A percentile compares a stretch with the other conserved stretches of the same genome.
phyloP scores from a whole-genome alignment of 2,888 invertebrate genomes.

The Miltochrista miniata region DNA sequence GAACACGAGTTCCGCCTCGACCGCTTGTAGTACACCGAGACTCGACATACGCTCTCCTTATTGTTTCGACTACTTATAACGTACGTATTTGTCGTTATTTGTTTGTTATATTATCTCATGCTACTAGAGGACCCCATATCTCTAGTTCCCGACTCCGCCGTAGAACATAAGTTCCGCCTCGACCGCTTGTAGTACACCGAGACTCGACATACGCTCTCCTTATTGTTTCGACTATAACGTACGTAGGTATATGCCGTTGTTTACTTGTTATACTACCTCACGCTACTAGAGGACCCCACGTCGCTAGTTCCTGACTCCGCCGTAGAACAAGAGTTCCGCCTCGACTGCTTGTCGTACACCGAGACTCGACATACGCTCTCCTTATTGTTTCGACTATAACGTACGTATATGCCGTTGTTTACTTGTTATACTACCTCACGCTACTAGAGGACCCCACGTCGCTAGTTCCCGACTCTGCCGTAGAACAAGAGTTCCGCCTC shows the following conservation, averaged over 20 bases:
- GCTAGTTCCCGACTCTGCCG: constrained; percentile 92
- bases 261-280: constrained; percentile 94
- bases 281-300: constrained; percentile 94
- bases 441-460: constrained; percentile 94
- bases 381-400: no score
- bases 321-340: constrained; percentile 95
- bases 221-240: no score
- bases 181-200: constrained; percentile 85
- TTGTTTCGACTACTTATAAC: no score
- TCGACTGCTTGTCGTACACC: constrained; percentile 87
- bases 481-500: constrained; percentile 95
- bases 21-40: constrained; percentile 82
- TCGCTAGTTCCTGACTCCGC: constrained; percentile 92
- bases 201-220: constrained; percentile 16
- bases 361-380: constrained; percentile 15
- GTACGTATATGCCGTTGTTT: no score
- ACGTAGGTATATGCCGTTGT: no score
- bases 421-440: constrained; percentile 90
- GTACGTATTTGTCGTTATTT: no score
- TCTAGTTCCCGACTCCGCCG: constrained; percentile 93
- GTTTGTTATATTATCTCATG: constrained; percentile 94
- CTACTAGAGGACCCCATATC: constrained; percentile 94
- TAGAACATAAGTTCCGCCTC: constrained; percentile 95
- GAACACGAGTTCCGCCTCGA: constrained; percentile 96
- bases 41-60: constrained; percentile 16